Evolutionary conservation across 2,797 vertebrate genomes (phyloP).

Genomic region (Premnoplex brunnescens): DNA sequence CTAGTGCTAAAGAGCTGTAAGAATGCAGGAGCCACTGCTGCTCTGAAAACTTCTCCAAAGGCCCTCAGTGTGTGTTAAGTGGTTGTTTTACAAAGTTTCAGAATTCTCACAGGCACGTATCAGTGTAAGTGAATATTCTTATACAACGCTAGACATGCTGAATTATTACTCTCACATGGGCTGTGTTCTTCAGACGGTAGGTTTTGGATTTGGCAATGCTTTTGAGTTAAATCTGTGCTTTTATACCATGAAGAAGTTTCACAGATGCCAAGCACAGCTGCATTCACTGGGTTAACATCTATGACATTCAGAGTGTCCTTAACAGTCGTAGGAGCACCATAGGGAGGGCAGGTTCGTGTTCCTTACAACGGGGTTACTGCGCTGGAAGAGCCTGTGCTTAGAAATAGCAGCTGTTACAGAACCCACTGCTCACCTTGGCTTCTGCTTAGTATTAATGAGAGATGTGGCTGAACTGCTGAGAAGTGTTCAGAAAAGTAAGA

Average conservation of each 20-base stretch:
- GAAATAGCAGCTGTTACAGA: constrained; percentile 8
- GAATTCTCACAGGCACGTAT: constrained; percentile 2
- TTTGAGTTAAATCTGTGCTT: constrained; percentile 44
- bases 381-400: constrained; percentile 47
- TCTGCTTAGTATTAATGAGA: constrained; percentile 32
- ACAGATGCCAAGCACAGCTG: background rate
- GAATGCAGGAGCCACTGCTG: background rate
- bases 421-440: constrained; percentile 17
- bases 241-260: background rate
- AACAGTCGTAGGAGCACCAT: constrained; percentile 35
- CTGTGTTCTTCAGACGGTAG: background rate
- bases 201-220: constrained; percentile 22
- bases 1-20: background rate
- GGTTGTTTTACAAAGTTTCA: background rate
- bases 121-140: background rate
- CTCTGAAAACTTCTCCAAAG: constrained; percentile 2
- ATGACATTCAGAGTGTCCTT: constrained; percentile 33
- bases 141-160: background rate
- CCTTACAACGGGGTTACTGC: background rate
- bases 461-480: background rate
- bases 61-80: background rate
- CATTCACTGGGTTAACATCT: constrained; percentile 32
- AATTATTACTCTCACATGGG: background rate
- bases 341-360: constrained; percentile 9
- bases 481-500: background rate